phyloP scores from a whole-genome alignment of 2,113 vertebrate genomes.

The Onychostoma macrolepis region DNA sequence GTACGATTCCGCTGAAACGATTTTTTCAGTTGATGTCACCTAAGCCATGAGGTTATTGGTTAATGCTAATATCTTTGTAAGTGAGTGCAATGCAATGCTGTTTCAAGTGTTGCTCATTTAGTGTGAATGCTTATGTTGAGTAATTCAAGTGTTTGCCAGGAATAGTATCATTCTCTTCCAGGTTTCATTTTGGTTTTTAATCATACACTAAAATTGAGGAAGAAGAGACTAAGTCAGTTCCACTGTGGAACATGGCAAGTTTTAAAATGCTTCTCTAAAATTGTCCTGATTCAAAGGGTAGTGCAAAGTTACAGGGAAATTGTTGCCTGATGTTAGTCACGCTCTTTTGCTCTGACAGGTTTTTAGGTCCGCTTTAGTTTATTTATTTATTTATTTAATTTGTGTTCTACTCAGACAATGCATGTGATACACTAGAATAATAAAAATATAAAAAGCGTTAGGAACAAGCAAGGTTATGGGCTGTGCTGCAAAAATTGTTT shows the following conservation, averaged over 20 bases:
- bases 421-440: neutral
- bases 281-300: neutral
- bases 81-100: neutral
- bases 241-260: neutral
- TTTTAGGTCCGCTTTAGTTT: neutral
- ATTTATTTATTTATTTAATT: too few relatives aligned
- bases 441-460: neutral
- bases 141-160: neutral
- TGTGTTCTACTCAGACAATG: neutral
- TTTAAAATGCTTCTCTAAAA: neutral
- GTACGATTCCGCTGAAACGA: neutral
- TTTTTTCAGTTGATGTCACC: neutral
- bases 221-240: neutral
- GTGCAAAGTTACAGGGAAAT: conserved; percentile 2
- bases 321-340: neutral
- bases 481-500: neutral
- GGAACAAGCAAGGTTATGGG: neutral
- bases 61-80: neutral
- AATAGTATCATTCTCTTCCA: neutral
- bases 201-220: neutral
- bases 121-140: neutral
- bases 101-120: neutral
- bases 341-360: neutral
- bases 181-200: neutral
- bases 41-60: neutral